These are phyloP conservation scores for Plectrocnemia conspersa DNA, from an alignment of 1,140 invertebrate genomes.

Conservation along the genomic window DNA sequence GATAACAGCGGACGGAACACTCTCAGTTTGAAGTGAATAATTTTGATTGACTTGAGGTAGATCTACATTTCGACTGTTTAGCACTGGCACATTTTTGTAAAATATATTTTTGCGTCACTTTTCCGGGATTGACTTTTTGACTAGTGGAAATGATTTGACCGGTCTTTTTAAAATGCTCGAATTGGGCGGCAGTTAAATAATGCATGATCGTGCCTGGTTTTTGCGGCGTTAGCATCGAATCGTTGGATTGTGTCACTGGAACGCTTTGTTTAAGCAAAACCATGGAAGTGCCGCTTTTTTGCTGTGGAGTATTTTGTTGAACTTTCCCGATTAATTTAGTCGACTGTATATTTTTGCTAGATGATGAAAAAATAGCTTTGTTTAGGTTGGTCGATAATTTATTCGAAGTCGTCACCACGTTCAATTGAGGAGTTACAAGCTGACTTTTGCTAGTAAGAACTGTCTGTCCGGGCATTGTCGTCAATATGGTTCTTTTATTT, in stretches of 20 bases:
- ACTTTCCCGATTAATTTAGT: no score
- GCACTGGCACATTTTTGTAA: constrained; percentile 43
- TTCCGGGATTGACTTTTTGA: constrained; percentile 11
- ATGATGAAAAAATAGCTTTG: constrained; percentile 11
- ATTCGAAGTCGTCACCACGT: constrained; percentile 45
- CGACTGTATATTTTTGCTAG: background rate
- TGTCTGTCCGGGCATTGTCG: constrained; percentile 31
- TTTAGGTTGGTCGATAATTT: constrained; percentile 13
- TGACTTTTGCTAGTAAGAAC: constrained; percentile 43
- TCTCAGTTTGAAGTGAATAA: background rate
- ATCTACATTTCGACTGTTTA: no score
- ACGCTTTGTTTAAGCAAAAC: background rate
- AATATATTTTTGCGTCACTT: constrained; percentile 39
- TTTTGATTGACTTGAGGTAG: background rate
- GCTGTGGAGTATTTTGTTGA: constrained; percentile 1
- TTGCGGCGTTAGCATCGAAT: constrained; percentile 46
- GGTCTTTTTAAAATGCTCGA: constrained; percentile 48
- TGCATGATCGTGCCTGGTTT: constrained; percentile 48
- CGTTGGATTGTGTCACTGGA: constrained; percentile 22
- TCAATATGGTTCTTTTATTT: constrained; percentile 36
- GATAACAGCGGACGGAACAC: constrained; percentile 27
- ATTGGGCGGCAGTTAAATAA: constrained; percentile 47
- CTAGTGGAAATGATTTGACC: constrained; percentile 41
- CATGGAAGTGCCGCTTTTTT: background rate
- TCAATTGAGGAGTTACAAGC: constrained; percentile 46